Base-by-base conservation (phyloP, 2,888 invertebrate genomes). In the Tipula lateralis region DNA sequence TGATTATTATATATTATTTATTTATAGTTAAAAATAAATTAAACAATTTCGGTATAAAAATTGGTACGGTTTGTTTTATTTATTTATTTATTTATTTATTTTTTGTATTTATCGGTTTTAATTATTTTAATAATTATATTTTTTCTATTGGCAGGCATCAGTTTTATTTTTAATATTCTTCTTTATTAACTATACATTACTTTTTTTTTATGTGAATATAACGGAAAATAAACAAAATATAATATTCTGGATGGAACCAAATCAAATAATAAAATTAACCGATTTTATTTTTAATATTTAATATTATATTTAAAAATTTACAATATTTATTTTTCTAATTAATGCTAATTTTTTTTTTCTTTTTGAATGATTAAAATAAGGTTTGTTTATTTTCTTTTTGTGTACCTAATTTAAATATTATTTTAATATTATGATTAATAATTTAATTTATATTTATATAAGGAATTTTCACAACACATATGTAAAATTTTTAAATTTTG, bases 81-180 rank as follows among this genome's bases (percentile, higher is more conserved):
- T n/a, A n/a, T n/a, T n/a, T n/a, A n/a, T n/a, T n/a, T n/a, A n/a
- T n/a, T n/a, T n/a, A n/a, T n/a, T n/a, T n/a, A n/a, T n/a, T n/a
- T n/a, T n/a, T n/a, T 66, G 19, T 16, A 66, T 66, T 66, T 66
- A 7, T 66, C 24, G 24, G 44, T 44, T 44, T n/a, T n/a, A 44
- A n/a, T 44, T 82, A 82, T 30, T 82, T n/a, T 32, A 82, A 82
- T 82, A 82, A 44, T 82, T 66, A 24, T 24, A 66, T n/a, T 82
- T n/a, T 82, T 82, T 30, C 32, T 82, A 82, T 82, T 82, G 82
- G 82, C 82, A 82, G 82, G 82, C 82, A 82, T 82, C 82, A 82
- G 29, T 82, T 82, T 29, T 82, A 16, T n/a, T 30, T 30, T 82
- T n/a, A n/a, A n/a, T n/a, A n/a, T n/a, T n/a, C n/a, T n/a, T n/a